Conservation (phyloP, 1,140 invertebrate genomes). For the Sitodiplosis mosellana region DNA sequence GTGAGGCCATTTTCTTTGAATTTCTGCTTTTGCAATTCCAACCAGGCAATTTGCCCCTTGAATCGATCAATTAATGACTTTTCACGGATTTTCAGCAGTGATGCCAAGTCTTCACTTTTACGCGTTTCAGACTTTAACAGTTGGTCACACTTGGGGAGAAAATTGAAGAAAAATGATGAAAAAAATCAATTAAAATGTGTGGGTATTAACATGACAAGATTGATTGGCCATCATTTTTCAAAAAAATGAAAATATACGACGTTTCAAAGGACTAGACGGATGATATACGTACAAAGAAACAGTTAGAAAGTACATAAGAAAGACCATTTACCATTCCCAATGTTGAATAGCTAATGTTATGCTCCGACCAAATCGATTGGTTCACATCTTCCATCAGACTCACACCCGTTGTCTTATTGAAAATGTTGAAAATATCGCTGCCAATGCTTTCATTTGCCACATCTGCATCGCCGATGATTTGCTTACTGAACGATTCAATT, state of each 20-base stretch:
- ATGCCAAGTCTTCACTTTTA: slow-evolving; percentile 7
- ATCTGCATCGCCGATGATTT: background rate
- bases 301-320: background rate
- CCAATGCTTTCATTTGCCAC: slow-evolving; percentile 2
- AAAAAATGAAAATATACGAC: no score
- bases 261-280: no score
- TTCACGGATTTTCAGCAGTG: slow-evolving; percentile 11
- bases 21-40: slow-evolving; percentile 13
- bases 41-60: slow-evolving; percentile 13
- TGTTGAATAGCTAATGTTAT: slow-evolving; percentile 8
- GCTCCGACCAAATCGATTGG: slow-evolving; percentile 5
- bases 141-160: slow-evolving; percentile 8
- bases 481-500: background rate
- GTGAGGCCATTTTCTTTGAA: slow-evolving; percentile 9
- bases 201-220: no score
- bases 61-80: slow-evolving; percentile 12
- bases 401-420: slow-evolving; percentile 5
- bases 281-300: no score
- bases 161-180: no score
- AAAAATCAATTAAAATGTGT: background rate
- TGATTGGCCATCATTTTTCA: no score
- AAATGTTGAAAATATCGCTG: slow-evolving; percentile 7
- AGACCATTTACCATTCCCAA: slow-evolving; percentile 8
- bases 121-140: slow-evolving; percentile 8
- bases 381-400: slow-evolving; percentile 2